A percentile compares a stretch with the other conserved stretches of the same genome.
Evolutionary conservation across 2,888 invertebrate genomes (phyloP).

Genomic region (Polietes domitor): DNA sequence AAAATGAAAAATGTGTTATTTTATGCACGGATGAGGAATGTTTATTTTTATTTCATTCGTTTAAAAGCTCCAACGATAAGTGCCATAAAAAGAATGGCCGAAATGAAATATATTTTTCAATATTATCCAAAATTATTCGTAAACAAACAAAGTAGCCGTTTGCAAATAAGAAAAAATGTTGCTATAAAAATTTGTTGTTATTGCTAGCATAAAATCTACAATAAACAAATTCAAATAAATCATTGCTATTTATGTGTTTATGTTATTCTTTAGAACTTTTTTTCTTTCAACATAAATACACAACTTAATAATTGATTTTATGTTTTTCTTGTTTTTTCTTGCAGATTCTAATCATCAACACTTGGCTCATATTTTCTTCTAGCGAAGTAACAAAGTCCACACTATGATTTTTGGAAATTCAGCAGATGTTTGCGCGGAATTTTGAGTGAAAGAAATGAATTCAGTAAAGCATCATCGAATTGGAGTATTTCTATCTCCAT

Average conservation of each 20-base stretch:
- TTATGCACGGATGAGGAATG: not conserved
- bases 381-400: not conserved
- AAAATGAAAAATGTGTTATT: conserved; percentile 31
- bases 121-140: not conserved
- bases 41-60: conserved; percentile 28
- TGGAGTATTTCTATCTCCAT: conserved; percentile 81
- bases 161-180: not conserved
- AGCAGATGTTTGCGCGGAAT: conserved; percentile 71
- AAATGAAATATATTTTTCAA: conserved; percentile 15
- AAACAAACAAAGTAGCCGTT: not conserved
- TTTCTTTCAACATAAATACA: not conserved
- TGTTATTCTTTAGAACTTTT: not conserved
- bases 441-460: conserved; percentile 75
- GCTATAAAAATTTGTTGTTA: conserved; percentile 16
- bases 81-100: conserved; percentile 20
- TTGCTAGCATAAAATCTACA: not conserved
- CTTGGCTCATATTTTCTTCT: not conserved
- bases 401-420: conserved; percentile 72
- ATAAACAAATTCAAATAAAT: conserved; percentile 37
- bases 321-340: conserved; percentile 42
- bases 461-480: conserved; percentile 80
- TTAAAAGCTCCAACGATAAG: not conserved
- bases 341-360: conserved; percentile 62
- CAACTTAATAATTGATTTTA: conserved; percentile 2
- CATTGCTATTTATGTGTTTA: not conserved